These are phyloP conservation scores for Orchesellides sinensis DNA, from an alignment of 2,888 invertebrate genomes.

Conservation along the genomic window DNA sequence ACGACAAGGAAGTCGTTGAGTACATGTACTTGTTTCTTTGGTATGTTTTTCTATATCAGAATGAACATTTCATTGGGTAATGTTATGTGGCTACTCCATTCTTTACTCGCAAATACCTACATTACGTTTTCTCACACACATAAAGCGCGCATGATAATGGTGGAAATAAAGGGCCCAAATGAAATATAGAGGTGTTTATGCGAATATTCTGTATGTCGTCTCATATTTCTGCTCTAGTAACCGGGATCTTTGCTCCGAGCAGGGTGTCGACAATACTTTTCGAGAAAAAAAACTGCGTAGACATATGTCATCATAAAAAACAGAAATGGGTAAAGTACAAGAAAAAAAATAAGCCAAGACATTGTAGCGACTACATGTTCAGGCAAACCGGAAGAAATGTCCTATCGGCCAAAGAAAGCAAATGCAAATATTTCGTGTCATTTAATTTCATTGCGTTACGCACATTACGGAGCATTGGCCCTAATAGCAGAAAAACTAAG, in stretches of 20 bases:
- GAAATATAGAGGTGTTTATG: slow-evolving; percentile 3
- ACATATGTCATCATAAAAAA: slow-evolving; percentile 26
- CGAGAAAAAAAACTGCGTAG: background rate
- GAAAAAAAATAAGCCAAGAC: too few relatives aligned
- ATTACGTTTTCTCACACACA: background rate
- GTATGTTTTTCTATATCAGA: too few relatives aligned
- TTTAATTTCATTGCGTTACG: slow-evolving; percentile 5
- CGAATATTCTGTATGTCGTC: too few relatives aligned
- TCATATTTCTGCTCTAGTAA: slow-evolving; percentile 22
- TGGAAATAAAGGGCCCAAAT: background rate
- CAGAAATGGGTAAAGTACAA: background rate
- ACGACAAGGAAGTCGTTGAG: background rate
- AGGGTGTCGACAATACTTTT: slow-evolving; percentile 1
- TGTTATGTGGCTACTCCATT: too few relatives aligned
- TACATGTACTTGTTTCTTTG: background rate
- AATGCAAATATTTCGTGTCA: background rate
- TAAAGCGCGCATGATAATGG: background rate
- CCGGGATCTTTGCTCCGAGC: background rate
- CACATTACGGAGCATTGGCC: slow-evolving; percentile 23
- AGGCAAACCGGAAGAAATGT: background rate
- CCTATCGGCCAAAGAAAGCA: slow-evolving; percentile 9
- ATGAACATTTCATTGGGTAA: too few relatives aligned
- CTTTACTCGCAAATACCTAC: too few relatives aligned
- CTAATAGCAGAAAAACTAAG: background rate
- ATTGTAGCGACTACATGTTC: too few relatives aligned